These are phyloP conservation scores for Cossypha niveicapilla DNA, from an alignment of 2,797 vertebrate species.

Conservation along the genomic window DNA sequence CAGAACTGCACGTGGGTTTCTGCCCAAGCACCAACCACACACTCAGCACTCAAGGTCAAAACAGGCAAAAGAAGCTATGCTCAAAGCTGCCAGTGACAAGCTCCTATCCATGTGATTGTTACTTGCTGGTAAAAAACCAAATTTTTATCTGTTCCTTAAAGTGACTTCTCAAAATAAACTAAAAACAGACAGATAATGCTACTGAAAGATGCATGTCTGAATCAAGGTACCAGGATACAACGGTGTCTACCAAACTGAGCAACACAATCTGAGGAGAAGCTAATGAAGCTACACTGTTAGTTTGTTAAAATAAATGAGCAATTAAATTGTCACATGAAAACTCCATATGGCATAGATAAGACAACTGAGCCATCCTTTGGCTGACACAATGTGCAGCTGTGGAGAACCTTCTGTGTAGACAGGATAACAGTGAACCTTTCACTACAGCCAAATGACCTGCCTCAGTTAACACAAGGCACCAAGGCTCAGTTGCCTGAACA, in stretches of 20 bases:
- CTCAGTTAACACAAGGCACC: accelerated
- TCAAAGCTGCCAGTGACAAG: not conserved
- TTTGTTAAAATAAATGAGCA: not conserved
- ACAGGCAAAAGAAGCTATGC: not conserved
- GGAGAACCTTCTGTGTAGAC: not conserved
- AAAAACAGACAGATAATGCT: not conserved
- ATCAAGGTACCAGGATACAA: not conserved
- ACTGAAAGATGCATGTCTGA: not conserved
- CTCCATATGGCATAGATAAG: not conserved
- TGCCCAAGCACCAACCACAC: accelerated
- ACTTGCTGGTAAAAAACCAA: not conserved
- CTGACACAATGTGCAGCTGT: not conserved
- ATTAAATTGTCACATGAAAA: not conserved
- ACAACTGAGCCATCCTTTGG: not conserved
- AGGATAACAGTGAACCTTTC: not conserved
- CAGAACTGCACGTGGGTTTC: accelerated
- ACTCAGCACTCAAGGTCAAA: not conserved
- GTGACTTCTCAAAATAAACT: not conserved
- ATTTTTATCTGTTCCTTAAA: not conserved
- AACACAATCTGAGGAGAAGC: not conserved
- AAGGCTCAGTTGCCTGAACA: not conserved
- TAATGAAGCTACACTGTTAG: not conserved
- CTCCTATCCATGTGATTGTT: not conserved
- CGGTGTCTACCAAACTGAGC: accelerated
- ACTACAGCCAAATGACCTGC: not conserved